phyloP scores from a whole-genome alignment of 2,797 vertebrate species.

The Semotilus atromaculatus region DNA sequence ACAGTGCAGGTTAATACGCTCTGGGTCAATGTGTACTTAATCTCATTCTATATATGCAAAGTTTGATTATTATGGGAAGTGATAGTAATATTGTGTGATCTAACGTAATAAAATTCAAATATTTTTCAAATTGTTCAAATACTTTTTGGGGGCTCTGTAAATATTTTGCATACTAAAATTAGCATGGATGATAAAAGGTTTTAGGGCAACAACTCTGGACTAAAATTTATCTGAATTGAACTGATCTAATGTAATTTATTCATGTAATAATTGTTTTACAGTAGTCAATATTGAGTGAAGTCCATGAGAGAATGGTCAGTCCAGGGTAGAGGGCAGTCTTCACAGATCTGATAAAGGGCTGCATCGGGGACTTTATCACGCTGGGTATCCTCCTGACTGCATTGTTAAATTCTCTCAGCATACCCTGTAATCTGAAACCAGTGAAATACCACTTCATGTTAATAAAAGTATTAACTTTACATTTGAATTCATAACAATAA shows the following conservation, averaged over 20 bases:
- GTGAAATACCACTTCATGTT: neutral
- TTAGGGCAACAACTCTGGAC: neutral
- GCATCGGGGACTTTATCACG: slow-evolving; percentile 77
- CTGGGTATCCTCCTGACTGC: slow-evolving; percentile 69
- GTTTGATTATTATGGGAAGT: neutral
- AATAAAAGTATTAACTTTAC: neutral
- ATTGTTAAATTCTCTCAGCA: slow-evolving; percentile 74
- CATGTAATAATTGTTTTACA: slow-evolving; percentile 66
- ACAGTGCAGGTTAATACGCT: neutral
- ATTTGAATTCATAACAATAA: neutral
- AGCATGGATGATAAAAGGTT: neutral
- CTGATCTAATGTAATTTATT: neutral
- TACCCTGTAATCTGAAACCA: slow-evolving; percentile 74
- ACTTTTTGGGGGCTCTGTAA: neutral
- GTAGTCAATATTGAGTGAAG: slow-evolving; percentile 72
- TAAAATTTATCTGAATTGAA: neutral
- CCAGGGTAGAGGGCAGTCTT: slow-evolving; percentile 79
- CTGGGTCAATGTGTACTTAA: neutral
- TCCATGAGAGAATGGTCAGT: slow-evolving; percentile 80
- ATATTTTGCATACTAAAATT: neutral
- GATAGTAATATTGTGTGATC: neutral
- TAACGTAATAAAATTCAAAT: neutral
- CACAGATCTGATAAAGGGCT: slow-evolving; percentile 75
- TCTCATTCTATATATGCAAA: neutral
- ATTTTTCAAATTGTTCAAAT: neutral